Conservation (phyloP, 92 coral and sea anemone species). For the Hydrozoanthus gracilis region DNA sequence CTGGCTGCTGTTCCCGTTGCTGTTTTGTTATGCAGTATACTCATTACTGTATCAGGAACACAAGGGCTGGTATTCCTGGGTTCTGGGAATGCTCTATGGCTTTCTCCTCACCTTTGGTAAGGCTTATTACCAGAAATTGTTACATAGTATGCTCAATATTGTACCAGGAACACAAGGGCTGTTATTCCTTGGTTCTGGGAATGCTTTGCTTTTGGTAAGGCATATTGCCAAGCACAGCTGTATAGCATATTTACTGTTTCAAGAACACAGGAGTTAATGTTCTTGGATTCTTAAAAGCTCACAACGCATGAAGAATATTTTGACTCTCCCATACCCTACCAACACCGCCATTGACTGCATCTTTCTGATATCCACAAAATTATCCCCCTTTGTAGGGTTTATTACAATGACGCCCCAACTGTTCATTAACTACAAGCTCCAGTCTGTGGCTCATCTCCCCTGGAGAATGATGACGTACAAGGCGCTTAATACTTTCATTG, state of each 20-base stretch:
- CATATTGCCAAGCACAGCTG: conserved; percentile 1
- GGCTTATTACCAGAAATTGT: background rate
- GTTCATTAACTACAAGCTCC: conserved; percentile 94
- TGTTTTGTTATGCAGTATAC: conserved; percentile 84
- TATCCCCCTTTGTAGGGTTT: conserved; percentile 64
- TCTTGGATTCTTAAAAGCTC: background rate
- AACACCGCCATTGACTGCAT: background rate
- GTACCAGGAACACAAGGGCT: conserved; percentile 96
- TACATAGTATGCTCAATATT: conserved; percentile 87
- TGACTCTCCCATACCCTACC: too few relatives aligned
- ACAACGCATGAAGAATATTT: too few relatives aligned
- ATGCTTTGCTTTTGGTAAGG: conserved; percentile 98
- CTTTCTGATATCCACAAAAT: background rate
- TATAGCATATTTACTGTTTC: conserved; percentile 83
- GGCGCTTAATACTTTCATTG: conserved; percentile 97
- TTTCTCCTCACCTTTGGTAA: conserved; percentile 97
- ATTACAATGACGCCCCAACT: conserved; percentile 99
- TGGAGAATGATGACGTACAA: conserved; percentile 99
- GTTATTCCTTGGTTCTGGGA: conserved; percentile 99
- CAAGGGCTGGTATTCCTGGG: conserved; percentile 99
- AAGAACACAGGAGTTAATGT: conserved; percentile 97
- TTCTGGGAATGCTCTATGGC: conserved; percentile 97
- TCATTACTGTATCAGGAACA: conserved; percentile 92
- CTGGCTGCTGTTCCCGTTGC: conserved; percentile 89
- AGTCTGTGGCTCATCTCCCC: conserved; percentile 98